Evolutionary conservation across 2,888 invertebrate genomes (phyloP).

Genomic region (Erynnis tages): DNA sequence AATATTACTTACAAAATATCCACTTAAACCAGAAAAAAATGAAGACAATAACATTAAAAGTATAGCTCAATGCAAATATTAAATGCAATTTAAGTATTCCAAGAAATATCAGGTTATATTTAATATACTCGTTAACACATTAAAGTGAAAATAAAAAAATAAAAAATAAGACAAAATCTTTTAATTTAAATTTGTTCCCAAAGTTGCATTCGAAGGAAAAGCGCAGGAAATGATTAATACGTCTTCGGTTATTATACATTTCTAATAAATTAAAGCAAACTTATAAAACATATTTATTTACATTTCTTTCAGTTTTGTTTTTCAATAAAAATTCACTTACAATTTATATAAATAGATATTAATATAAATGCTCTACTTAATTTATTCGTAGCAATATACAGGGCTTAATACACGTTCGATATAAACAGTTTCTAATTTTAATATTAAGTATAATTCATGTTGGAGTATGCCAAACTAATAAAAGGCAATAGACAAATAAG

Average conservation of each 20-base stretch:
- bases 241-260: constrained; percentile 45
- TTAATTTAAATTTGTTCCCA: constrained; percentile 5
- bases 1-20: neutral
- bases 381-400: constrained; percentile 62
- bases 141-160: neutral
- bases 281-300: constrained; percentile 42
- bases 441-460: constrained; percentile 18
- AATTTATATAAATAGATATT: constrained; percentile 36
- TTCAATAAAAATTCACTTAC: constrained; percentile 46
- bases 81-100: too few relatives aligned
- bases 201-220: constrained; percentile 53
- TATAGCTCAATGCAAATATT: too few relatives aligned
- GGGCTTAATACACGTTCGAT: constrained; percentile 50
- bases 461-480: too few relatives aligned
- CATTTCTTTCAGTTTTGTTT: constrained; percentile 28
- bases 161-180: neutral
- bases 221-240: constrained; percentile 44
- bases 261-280: constrained; percentile 41
- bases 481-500: too few relatives aligned
- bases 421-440: constrained; percentile 47
- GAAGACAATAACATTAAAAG: neutral
- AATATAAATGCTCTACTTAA: constrained; percentile 49
- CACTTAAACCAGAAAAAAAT: neutral
- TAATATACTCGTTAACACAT: too few relatives aligned
- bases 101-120: too few relatives aligned